Evolutionary conservation across 2,888 invertebrate species (phyloP), one percentile per base, ranked within the genome.

Genomic region (Chymomyza amoena): DNA sequence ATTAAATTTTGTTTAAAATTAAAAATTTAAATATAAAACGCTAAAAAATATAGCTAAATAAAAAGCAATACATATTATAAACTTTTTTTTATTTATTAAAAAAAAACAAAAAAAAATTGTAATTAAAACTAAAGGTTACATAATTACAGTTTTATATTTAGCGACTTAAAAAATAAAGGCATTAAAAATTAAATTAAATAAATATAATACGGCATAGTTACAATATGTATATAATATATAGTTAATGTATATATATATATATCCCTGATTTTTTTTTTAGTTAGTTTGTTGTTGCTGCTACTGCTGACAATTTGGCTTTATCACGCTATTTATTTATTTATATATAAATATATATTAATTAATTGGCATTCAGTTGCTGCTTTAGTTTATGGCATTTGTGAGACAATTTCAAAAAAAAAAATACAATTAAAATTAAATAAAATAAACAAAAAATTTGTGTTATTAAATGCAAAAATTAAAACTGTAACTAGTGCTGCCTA

Each of bases 251-350:
- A n/a, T 45, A 54, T 61, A 61, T n/a, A n/a, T n/a, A 71, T 75
- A 87, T 83, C 83, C 83, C 83, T 83, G 83, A 84, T 87, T 76
- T 76, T 20, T 70, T 76, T 77, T 73, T 63, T 54, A 39, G 68
- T 74, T 32, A 15, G 56, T 60, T 68, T 68, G 61, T 74, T 71
- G 61, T 70, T 18, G 20, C 10, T 68, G 39, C 59, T 61, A 72
- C 66, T 61, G 78, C 67, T 77, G 81, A 77, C 79, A 84, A 77
- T 83, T 83, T 83, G 83, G 83, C 78, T 68, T 83, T 79, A 75
- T 82, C 70, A 85, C 77, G 64, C 68, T 68, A 79, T 76, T 73
- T 68, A 74, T 71, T 56, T 45, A 45, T 32, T 15, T 28, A 60
- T 25, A 20, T 57, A 57, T 13, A 25, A 13, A 57, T 20, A 66